Base-by-base conservation (phyloP, 2,797 vertebrate species). In the Galaxias olidus region DNA sequence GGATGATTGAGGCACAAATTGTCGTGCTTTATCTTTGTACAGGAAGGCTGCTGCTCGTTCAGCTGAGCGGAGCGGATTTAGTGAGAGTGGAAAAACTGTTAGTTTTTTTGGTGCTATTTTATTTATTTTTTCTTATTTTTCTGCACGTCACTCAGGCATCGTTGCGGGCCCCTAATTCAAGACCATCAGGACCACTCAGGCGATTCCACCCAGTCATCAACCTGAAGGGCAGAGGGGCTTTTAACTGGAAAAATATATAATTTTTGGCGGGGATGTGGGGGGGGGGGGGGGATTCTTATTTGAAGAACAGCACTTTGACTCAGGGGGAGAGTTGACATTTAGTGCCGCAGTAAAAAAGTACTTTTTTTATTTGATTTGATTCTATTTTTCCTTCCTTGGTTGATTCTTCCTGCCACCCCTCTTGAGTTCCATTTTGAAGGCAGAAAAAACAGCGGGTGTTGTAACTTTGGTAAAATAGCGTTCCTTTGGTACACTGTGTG, bases 291-390 rank as follows among this genome's bases (percentile, higher is more conserved):
- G 4, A 51, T 15, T 4, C 4, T 15, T 43, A 42, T 67, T 64
- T 80, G 73, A 89, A 87, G 86, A 45, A 3, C 10, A 74, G 44
- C 20, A 11, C 75, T 88, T 84, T 78, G 75, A 85, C 78, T 79
- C 72, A n/a, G n/a, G 76, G 86, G 80, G 75, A 71, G 77, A 84
- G 74, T 71, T 88, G 89, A 86, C 87, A 88, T 90, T 89, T 89
- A 78, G 74, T 69, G 72, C 57, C 13, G 51, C 68, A 12, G 82
- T 72, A 79, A 87, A 88, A 73, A 73, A 81, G 51, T 71, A 69
- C n/a, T n/a, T 30, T 30, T 30, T 30, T 30, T 30, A 30, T 30
- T 30, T 30, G 30, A 30, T 30, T 30, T 30, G 2, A 30, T 74
- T 79, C 82, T 80, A 77, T 69, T 77, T 82, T 48, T 59, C 53